A percentile compares a stretch with the other conserved stretches of the same genome.
phyloP scores from a whole-genome alignment of 1,140 invertebrate genomes.

The Lutraria rhynchaena region DNA sequence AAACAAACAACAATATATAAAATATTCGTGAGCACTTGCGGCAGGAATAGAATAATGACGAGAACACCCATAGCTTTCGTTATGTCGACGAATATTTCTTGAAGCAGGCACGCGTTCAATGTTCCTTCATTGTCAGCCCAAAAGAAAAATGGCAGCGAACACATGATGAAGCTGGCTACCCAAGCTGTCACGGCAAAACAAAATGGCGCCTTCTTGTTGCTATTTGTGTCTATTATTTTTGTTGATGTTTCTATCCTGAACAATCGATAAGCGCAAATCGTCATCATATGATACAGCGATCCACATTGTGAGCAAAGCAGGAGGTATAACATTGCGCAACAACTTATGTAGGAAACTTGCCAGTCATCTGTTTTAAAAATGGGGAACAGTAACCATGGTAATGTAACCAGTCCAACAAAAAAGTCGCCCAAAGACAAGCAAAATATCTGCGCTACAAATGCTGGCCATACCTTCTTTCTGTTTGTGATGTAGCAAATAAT shows the following conservation, averaged over 20 bases:
- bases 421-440: slow-evolving; percentile 3
- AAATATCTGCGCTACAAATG: neutral
- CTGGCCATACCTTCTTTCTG: neutral
- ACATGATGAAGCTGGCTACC: neutral
- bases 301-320: slow-evolving; percentile 1
- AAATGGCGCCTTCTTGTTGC: neutral
- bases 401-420: neutral
- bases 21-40: slow-evolving; percentile 5
- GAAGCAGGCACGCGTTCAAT: neutral
- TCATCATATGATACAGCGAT: slow-evolving; percentile 10
- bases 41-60: neutral
- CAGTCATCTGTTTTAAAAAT: neutral
- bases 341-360: neutral
- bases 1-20: slow-evolving; percentile 2
- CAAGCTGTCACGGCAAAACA: neutral
- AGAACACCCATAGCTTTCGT: neutral
- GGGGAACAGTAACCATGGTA: neutral
- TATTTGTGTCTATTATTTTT: neutral
- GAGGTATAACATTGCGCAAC: neutral
- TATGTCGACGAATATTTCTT: neutral
- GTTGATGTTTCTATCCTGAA: neutral
- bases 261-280: neutral
- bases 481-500: neutral
- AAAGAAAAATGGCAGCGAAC: neutral
- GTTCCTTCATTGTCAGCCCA: neutral